phyloP scores from a whole-genome alignment of 2,797 vertebrate species.

The Sardinella longiceps region DNA sequence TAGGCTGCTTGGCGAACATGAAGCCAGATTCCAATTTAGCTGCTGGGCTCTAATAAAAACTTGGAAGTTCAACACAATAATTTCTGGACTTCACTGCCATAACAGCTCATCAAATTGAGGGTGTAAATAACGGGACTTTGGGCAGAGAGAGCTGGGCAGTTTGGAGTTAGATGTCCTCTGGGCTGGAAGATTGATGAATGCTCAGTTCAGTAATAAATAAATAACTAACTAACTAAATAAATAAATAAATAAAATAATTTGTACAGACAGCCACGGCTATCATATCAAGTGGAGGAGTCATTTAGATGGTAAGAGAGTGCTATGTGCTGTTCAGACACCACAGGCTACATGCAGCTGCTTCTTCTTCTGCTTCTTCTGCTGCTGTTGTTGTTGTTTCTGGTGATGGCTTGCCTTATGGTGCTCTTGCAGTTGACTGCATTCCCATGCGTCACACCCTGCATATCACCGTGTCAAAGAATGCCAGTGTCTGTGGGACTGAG shows the following conservation, averaged over 20 bases:
- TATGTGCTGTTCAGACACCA: neutral
- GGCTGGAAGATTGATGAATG: neutral
- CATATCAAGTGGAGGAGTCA: neutral
- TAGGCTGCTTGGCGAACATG: neutral
- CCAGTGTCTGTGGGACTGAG: neutral
- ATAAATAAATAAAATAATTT: neutral
- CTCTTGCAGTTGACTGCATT: neutral
- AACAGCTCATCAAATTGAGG: neutral
- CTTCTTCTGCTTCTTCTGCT: neutral
- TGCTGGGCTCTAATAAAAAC: neutral
- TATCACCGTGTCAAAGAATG: neutral
- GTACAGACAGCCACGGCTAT: neutral
- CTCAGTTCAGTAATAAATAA: neutral
- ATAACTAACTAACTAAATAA: neutral
- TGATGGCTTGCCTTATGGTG: neutral
- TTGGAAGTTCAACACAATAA: neutral
- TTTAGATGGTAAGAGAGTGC: neutral
- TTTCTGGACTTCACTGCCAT: conserved; percentile 6
- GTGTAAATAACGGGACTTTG: neutral
- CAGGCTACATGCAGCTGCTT: neutral
- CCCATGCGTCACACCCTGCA: neutral
- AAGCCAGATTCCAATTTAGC: neutral
- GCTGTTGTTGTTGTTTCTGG: neutral
- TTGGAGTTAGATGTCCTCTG: neutral
- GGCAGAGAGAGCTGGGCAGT: neutral